Conservation (phyloP, 2,888 invertebrate species). For the Drosophila rubida region DNA sequence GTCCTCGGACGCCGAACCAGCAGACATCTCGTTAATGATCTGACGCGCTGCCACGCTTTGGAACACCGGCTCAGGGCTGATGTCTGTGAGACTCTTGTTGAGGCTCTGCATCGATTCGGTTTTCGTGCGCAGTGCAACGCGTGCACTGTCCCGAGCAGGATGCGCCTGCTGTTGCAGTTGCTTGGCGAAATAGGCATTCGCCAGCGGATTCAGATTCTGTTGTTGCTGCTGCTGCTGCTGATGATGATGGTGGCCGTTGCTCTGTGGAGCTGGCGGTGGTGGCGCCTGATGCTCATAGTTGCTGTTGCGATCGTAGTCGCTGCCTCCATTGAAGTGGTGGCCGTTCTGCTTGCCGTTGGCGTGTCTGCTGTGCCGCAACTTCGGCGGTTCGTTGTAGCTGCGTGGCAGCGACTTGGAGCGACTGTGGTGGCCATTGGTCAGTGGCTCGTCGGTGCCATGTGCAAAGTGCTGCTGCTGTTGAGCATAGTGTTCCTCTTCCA, state of each 20-base stretch:
- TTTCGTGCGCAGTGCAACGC: slow-evolving; percentile 81
- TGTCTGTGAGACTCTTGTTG: slow-evolving; percentile 85
- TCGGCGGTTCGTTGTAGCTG: slow-evolving; percentile 82
- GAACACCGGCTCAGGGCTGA: slow-evolving; percentile 91
- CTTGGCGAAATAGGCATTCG: slow-evolving; percentile 82
- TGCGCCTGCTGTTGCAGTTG: slow-evolving; percentile 77
- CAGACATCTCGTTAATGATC: slow-evolving; percentile 92
- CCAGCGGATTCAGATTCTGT: slow-evolving; percentile 75
- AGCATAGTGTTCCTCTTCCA: slow-evolving; percentile 84
- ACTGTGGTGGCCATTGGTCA: slow-evolving; percentile 78
- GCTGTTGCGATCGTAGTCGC: slow-evolving; percentile 82
- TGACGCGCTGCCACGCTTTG: slow-evolving; percentile 94
- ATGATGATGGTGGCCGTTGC: slow-evolving; percentile 73
- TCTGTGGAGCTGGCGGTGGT: slow-evolving; percentile 72
- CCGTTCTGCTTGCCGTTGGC: slow-evolving; percentile 67
- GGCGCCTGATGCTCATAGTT: slow-evolving; percentile 78
- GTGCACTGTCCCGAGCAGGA: slow-evolving; percentile 74
- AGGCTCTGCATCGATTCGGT: slow-evolving; percentile 84
- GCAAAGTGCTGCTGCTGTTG: slow-evolving; percentile 58
- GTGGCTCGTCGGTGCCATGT: slow-evolving; percentile 74
- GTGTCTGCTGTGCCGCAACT: slow-evolving; percentile 70
- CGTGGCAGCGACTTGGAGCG: slow-evolving; percentile 87
- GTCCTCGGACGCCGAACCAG: slow-evolving; percentile 85
- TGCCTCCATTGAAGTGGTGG: slow-evolving; percentile 59
- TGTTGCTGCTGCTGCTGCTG: slow-evolving; percentile 58